A percentile compares a stretch with the other conserved stretches of the same genome.
phyloP scores from a whole-genome alignment of 2,113 vertebrate genomes.

The Hiodon alosoides region DNA sequence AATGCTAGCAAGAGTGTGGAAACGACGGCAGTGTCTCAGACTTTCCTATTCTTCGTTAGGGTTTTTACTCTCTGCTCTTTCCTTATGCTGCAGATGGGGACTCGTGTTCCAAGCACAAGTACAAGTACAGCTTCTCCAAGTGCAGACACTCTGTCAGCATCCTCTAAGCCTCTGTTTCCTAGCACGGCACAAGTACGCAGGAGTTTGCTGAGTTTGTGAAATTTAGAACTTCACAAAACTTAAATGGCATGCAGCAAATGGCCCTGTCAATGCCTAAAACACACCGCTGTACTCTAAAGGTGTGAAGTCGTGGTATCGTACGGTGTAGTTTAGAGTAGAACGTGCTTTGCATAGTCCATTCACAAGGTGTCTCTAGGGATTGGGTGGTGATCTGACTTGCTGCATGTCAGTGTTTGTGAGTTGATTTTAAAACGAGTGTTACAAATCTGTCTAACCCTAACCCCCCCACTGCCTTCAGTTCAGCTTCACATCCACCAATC shows the following conservation, averaged over 20 bases:
- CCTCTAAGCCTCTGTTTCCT: slow-evolving; percentile 95
- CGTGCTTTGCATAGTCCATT: neutral
- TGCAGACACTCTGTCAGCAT: slow-evolving; percentile 94
- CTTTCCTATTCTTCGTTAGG: slow-evolving; percentile 50
- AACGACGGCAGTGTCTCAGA: neutral
- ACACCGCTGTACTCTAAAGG: neutral
- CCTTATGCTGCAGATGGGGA: slow-evolving; percentile 98
- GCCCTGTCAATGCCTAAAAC: neutral
- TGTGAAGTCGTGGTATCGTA: slow-evolving; percentile 2
- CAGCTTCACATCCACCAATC: neutral
- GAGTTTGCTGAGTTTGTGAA: slow-evolving; percentile 59
- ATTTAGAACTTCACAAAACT: slow-evolving; percentile 58
- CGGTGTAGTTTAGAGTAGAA: neutral
- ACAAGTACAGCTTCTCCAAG: slow-evolving; percentile 78
- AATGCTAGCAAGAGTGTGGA: neutral
- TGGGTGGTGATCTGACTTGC: neutral
- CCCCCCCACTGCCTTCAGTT: too few species aligned
- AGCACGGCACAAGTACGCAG: slow-evolving; percentile 93
- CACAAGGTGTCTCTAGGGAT: too few species aligned
- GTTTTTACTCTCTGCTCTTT: slow-evolving; percentile 80
- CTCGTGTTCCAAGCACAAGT: slow-evolving; percentile 92
- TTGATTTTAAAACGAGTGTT: neutral
- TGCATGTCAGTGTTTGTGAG: slow-evolving; percentile 12
- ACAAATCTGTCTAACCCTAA: neutral
- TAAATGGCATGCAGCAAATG: slow-evolving; percentile 48